Base-by-base conservation (phyloP, 2,888 invertebrate genomes). In the Atethmia centrago region DNA sequence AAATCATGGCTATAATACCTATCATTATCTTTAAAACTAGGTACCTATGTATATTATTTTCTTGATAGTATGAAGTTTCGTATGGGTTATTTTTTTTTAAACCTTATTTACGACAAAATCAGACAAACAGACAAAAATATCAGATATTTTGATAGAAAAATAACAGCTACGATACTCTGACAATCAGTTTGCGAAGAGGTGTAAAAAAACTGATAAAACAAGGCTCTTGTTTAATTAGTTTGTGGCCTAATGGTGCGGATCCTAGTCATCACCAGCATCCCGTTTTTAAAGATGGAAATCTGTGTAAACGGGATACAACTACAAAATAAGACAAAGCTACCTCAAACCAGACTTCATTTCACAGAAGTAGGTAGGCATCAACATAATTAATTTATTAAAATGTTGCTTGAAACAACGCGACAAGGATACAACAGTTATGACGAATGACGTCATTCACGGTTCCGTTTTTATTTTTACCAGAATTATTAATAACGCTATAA, bases 371-470 rank as follows among this genome's bases (percentile, higher is more conserved):
- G 36, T 59, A 36, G 28, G 40, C 19, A n/a, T 12, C 8, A 28
- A 40, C 16, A 16, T 67, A 21, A 4, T 56, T 28, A 1, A 71
- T 28, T 21, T 21, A 49, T 28, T 31, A 68, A 61, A 62, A 69
- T 61, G n/a, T 47, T 71, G 19, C 49, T 68, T 53, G 8, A 67
- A 78, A 67, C 51, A 62, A 68, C 49, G 42, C 56, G 36, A 77
- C 77, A 71, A 71, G 71, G 42, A 71, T 71, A 70, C 40, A 51
- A 36, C 68, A 55, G 51, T 63, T 69, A 69, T 75, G 66, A 79
- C 64, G 67, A 85, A 66, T 85, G 77, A 78, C 75, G 77, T 83
- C 74, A 78, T 75, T 68, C 42, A 72, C 45, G 42, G 40, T 74
- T 65, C 51, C 47, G 45, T 49, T 45, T 71, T 61, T 85, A 72